Percentiles rank a stretch among this genome's conserved stretches.
Evolutionary conservation across 2,797 vertebrate species (phyloP).

Genomic region (Megaceryle alcyon): DNA sequence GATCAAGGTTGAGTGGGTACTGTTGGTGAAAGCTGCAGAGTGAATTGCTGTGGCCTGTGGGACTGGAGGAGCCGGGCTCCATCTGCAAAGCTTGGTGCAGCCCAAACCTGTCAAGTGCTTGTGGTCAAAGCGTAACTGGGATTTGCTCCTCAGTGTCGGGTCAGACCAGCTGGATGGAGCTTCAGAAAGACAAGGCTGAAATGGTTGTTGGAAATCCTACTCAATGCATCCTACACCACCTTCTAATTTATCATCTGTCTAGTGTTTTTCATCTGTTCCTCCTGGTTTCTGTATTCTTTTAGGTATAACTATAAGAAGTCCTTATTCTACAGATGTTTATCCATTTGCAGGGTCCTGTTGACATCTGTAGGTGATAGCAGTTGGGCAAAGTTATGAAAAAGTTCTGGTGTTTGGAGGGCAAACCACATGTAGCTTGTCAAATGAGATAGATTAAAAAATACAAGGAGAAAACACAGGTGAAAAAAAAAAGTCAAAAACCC

Average conservation of each 20-base stretch:
- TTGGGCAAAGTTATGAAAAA: not conserved
- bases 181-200: not conserved
- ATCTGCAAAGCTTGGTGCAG: too few relatives aligned
- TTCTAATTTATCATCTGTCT: not conserved
- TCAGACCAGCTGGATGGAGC: rapidly evolving
- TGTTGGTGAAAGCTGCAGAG: too few relatives aligned
- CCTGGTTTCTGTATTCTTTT: not conserved
- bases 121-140: not conserved
- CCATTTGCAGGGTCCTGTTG: not conserved
- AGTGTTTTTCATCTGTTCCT: not conserved
- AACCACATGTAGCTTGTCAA: not conserved
- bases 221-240: not conserved
- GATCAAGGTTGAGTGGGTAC: too few relatives aligned
- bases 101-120: too few relatives aligned
- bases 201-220: not conserved
- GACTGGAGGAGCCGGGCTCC: too few relatives aligned
- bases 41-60: too few relatives aligned
- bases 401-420: not conserved
- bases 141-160: not conserved
- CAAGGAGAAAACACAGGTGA: too few relatives aligned
- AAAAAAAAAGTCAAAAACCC: not conserved
- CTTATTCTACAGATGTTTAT: not conserved
- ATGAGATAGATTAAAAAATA: not conserved
- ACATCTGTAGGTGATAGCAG: not conserved
- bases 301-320: not conserved